A percentile compares a stretch with the other conserved stretches of the same genome.
These are phyloP conservation scores for Gymnogyps californianus DNA, from an alignment of 2,113 vertebrate species.

Conservation along the genomic window DNA sequence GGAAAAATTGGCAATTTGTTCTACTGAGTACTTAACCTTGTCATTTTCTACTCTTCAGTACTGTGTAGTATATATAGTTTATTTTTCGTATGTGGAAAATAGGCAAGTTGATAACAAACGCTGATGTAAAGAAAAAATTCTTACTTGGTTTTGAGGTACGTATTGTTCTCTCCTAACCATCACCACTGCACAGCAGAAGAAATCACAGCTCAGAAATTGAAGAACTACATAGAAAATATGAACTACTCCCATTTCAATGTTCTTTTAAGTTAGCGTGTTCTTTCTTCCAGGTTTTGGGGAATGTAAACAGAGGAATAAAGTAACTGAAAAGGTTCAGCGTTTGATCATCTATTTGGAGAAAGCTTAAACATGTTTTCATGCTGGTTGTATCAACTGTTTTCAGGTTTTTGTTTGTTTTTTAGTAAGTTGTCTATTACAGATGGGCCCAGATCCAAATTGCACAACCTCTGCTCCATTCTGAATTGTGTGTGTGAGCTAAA, in stretches of 20 bases:
- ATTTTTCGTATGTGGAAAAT: background rate
- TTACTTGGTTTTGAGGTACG: background rate
- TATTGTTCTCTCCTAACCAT: background rate
- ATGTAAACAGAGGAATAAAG: background rate
- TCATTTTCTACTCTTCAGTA: background rate
- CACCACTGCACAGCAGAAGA: background rate
- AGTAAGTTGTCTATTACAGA: background rate
- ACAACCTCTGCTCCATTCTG: background rate
- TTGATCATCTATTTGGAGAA: background rate
- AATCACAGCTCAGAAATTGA: background rate
- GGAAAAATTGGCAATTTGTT: background rate
- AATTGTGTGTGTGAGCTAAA: background rate
- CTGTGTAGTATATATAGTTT: background rate
- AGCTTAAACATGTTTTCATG: background rate
- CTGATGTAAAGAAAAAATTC: background rate
- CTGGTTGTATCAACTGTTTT: background rate
- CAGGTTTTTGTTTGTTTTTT: background rate
- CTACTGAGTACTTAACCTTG: background rate
- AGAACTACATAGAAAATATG: background rate
- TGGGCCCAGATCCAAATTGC: background rate
- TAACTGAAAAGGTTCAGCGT: background rate
- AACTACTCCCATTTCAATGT: background rate
- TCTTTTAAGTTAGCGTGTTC: background rate
- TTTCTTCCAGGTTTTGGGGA: background rate
- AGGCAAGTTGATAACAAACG: background rate